A percentile compares a stretch with the other conserved stretches of the same genome.
Evolutionary conservation across 2,797 vertebrate genomes (phyloP).

Genomic region (Nothura maculosa): DNA sequence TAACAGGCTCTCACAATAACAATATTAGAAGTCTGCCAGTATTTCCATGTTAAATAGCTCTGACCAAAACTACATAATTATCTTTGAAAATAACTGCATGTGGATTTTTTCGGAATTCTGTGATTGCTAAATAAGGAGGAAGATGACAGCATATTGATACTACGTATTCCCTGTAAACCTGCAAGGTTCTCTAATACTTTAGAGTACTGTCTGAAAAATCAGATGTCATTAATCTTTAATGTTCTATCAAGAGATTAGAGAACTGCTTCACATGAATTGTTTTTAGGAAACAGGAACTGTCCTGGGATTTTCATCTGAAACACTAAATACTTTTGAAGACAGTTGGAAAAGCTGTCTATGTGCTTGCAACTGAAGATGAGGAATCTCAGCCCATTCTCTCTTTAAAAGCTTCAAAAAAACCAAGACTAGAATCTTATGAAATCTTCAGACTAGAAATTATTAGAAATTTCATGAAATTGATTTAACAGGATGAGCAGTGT

Average conservation of each 20-base stretch:
- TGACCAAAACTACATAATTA: conserved; percentile 12
- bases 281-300: neutral
- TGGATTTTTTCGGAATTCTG: conserved; percentile 13
- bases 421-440: neutral
- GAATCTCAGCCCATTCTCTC: neutral
- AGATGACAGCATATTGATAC: neutral
- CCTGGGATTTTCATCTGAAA: neutral
- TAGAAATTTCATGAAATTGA: conserved; percentile 68
- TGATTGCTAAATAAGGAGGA: neutral
- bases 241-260: neutral
- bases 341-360: neutral
- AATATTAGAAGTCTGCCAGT: conserved; percentile 46
- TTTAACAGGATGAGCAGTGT: conserved; percentile 45
- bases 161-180: neutral
- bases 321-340: neutral
- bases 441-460: conserved; percentile 26
- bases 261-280: neutral
- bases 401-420: neutral
- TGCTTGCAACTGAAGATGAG: neutral
- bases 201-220: neutral
- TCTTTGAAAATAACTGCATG: neutral
- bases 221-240: neutral
- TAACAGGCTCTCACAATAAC: conserved; percentile 30
- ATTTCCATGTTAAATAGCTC: conserved; percentile 51
- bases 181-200: neutral